Conservation (phyloP, 2,113 vertebrate species). For the Uria aalge region DNA sequence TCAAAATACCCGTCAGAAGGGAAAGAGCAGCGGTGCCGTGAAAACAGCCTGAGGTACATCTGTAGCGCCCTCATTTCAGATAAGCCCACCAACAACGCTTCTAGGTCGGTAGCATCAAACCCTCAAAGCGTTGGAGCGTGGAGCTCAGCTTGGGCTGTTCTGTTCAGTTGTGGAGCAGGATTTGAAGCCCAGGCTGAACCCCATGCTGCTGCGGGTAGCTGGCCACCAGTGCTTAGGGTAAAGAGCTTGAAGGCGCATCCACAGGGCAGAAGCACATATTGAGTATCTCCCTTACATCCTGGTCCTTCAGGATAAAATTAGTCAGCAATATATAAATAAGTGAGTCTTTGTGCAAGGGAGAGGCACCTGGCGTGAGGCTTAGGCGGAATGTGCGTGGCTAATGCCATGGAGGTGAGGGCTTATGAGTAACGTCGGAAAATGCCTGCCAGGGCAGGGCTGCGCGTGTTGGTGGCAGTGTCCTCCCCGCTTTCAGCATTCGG, state of each 20-base stretch:
- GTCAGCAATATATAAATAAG: not conserved
- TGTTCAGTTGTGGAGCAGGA: not conserved
- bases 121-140: fast-evolving
- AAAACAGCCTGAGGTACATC: not conserved
- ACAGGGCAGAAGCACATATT: fast-evolving
- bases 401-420: not conserved
- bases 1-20: not conserved
- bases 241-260: not conserved
- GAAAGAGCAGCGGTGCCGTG: not conserved
- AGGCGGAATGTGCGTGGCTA: not conserved
- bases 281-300: not conserved
- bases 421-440: not conserved
- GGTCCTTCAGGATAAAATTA: not conserved
- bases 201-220: not conserved
- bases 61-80: not conserved
- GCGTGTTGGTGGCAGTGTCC: fast-evolving
- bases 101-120: not conserved
- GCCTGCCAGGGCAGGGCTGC: not conserved
- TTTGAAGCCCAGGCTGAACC: not conserved
- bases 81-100: not conserved
- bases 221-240: not conserved
- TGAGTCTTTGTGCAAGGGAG: not conserved
- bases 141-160: not conserved
- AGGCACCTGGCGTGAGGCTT: not conserved
- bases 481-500: not conserved